These are phyloP conservation scores for Branchellion lobata DNA, from an alignment of 2,888 invertebrate genomes.

Conservation along the genomic window DNA sequence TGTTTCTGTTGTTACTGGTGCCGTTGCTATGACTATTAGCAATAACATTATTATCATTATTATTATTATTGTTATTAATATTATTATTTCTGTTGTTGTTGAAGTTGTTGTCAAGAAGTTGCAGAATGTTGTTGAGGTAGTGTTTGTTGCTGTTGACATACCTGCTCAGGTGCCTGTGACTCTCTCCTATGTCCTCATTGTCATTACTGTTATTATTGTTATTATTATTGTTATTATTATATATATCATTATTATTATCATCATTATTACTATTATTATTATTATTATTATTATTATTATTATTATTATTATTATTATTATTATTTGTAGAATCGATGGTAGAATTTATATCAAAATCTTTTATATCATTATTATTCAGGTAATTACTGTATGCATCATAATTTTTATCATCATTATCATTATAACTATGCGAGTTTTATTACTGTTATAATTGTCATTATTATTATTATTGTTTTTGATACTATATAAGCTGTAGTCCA, in stretches of 20 bases:
- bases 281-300: neutral
- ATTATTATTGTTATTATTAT: neutral
- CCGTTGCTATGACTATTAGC: too few relatives aligned
- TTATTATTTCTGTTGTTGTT: too few relatives aligned
- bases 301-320: neutral
- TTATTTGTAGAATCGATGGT: too few relatives aligned
- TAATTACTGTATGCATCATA: neutral
- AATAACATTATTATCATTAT: too few relatives aligned
- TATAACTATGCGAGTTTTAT: neutral
- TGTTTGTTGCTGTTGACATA: neutral
- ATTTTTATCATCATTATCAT: neutral
- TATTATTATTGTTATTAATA: too few relatives aligned
- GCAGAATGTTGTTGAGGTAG: neutral
- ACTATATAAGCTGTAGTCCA: neutral
- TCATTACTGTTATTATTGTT: neutral
- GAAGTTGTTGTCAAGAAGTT: too few relatives aligned
- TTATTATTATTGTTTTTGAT: neutral
- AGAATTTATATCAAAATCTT: too few relatives aligned
- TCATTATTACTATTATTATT: neutral
- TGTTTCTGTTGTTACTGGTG: too few relatives aligned
- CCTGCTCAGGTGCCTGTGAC: neutral
- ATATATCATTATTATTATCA: neutral
- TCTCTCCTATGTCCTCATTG: too few relatives aligned
- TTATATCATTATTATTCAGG: neutral
- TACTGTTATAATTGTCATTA: neutral